Evolutionary conservation across 2,888 invertebrate species (phyloP), one percentile per base, ranked within the genome.

Genomic region (Tetranychus piercei): DNA sequence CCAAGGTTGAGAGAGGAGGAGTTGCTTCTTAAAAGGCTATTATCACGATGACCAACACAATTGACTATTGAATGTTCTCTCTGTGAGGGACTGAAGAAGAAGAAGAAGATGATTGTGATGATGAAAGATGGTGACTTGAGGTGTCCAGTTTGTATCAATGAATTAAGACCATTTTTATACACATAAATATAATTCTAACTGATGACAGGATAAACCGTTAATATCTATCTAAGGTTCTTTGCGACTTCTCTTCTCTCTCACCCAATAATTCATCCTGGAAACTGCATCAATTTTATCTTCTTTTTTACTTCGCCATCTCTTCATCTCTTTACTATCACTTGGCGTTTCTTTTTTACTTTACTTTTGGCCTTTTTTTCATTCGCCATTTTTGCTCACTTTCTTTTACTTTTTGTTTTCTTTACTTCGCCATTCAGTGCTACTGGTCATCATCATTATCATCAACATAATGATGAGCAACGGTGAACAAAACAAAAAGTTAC

Each of bases 201-300:
- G 55, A 55, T 55, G 55, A 55, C 55, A 55, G 55, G 55, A 55
- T 55, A 55, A 55, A 55, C 55, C 55, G 55, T 55, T 55, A 55
- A 55, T 55, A 55, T 55, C 55, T 55, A 55, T 55, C 55, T 55
- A 1, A 55, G 55, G 9, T 55, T 55, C 9, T 55, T 55, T 45
- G 8, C 45, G 15, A 11, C 15, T 55, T 2, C 15, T 55, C 15
- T 1, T 5, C 55, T 55, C 55, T 55, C 55, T 55, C 55, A 15
- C 55, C 15, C 3, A 15, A 34, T 34, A 34, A 34, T 34, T 34
- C 34, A 34, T 34, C 34, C 34, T 34, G 34, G 34, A 34, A 34
- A 34, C 34, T 34, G 34, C 34, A 34, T 34, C 34, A 34, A 34
- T 34, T 34, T 34, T 34, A 34, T 34, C 34, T 34, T 34, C 34